Conservation (phyloP, 2,113 vertebrate genomes). For the Stigmatopora argus region DNA sequence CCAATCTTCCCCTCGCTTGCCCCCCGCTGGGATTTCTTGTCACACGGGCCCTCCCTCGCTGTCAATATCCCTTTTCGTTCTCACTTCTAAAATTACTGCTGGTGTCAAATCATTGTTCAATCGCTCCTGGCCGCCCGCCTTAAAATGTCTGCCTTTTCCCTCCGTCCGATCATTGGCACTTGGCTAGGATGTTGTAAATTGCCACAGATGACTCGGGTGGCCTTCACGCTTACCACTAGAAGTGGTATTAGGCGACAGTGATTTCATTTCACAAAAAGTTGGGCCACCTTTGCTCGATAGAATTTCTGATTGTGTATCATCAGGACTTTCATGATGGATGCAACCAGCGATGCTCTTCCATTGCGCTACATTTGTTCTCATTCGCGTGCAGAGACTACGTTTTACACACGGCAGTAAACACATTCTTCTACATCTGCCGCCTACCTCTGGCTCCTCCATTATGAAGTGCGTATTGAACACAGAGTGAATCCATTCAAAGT, state of each 20-base stretch:
- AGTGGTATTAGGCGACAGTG: background rate
- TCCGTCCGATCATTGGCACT: background rate
- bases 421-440: conserved; percentile 1
- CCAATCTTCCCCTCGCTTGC: background rate
- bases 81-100: background rate
- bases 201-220: background rate
- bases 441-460: conserved; percentile 10
- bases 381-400: background rate
- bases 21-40: background rate
- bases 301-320: background rate
- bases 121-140: background rate
- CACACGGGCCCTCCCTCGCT: background rate
- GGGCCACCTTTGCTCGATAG: background rate
- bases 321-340: background rate
- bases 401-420: conserved; percentile 12
- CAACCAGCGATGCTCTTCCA: background rate
- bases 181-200: background rate
- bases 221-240: background rate
- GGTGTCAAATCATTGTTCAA: conserved; percentile 3
- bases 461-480: conserved; percentile 1
- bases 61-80: conserved; percentile 3
- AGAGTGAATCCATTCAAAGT: conserved; percentile 31
- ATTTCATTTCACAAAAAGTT: background rate
- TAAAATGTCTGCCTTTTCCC: background rate
- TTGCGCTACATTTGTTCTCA: conserved; percentile 4